Evolutionary conservation across 2,113 vertebrate species (phyloP), one percentile per base, ranked within the genome.

Genomic region (Raja brachyura): DNA sequence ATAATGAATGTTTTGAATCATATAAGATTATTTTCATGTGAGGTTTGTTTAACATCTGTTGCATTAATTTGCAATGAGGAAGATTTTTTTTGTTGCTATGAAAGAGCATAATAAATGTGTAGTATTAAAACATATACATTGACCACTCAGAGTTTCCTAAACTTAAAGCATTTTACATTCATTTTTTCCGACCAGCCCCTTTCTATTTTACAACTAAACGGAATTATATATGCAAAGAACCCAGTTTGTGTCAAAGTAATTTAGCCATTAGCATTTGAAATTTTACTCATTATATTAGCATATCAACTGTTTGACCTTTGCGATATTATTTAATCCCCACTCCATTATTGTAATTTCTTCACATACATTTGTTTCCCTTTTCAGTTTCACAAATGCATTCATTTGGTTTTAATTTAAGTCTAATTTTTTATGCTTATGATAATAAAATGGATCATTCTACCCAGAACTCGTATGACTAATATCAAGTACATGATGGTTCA

Each of bases 351-450:
- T n/a, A 59, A 10, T 86, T 61, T 1, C 28, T 86, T 61, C 10
- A 59, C 56, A 61, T 61, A 56, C 48, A 56, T 56, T 9, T 85
- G 81, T n/a, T 63, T 31, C 28, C 63, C 56, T 88, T 88, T 88
- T 88, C 28, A 63, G 59, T 61, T 31, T 31, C 83, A 31, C 28
- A 31, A 31, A n/a, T 61, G 31, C 31, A 88, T 88, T 88, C 5
- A 88, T 63, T 88, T 88, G n/a, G 81, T 11, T 88, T 85, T 88
- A n/a, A 88, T 66, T 33, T 61, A 88, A 31, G 28, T 88, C 83
- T 61, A 88, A 88, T 88, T 66, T 88, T n/a, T 31, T 48, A n/a
- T 31, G 28, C 5, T 88, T 31, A 31, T 88, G 59, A 88, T 88
- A 63, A 31, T 88, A 6, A 63, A 61, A 63, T 13, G n/a, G n/a